These are phyloP conservation scores for Chelidonichthys spinosus DNA, from an alignment of 2,797 vertebrate genomes.

Conservation along the genomic window DNA sequence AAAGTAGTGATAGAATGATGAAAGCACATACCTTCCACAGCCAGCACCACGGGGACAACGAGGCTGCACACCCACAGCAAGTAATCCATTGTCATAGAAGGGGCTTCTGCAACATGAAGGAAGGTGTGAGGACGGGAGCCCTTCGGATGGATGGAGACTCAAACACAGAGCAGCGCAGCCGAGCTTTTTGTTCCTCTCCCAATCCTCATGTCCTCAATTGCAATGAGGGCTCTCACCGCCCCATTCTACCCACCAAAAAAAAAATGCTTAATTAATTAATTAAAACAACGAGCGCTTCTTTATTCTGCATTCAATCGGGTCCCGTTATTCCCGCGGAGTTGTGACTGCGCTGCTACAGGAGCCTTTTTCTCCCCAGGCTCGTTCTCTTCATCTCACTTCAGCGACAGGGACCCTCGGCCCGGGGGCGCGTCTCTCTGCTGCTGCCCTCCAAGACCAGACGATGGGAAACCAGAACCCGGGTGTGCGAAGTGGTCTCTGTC, in stretches of 20 bases:
- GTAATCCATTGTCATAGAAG: constrained; percentile 88
- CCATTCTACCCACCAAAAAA: constrained; percentile 25
- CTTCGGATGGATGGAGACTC: constrained; percentile 68
- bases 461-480: neutral
- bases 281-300: constrained; percentile 10
- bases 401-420: constrained; percentile 51
- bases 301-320: constrained; percentile 38
- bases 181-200: constrained; percentile 62
- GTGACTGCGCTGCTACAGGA: constrained; percentile 23
- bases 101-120: constrained; percentile 83
- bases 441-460: constrained; percentile 9
- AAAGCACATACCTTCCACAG: constrained; percentile 83
- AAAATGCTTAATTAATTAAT: neutral
- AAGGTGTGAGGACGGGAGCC: constrained; percentile 69
- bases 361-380: constrained; percentile 47
- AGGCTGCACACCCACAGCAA: constrained; percentile 87
- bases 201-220: constrained; percentile 60
- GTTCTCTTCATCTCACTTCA: constrained; percentile 64
- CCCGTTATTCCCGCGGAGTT: constrained; percentile 48
- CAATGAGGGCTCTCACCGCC: constrained; percentile 39
- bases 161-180: constrained; percentile 59
- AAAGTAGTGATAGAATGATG: constrained; percentile 43
- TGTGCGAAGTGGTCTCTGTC: neutral
- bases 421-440: constrained; percentile 61
- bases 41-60: constrained; percentile 82